phyloP scores from a whole-genome alignment of 2,113 vertebrate genomes.

The Noturus placidus region DNA sequence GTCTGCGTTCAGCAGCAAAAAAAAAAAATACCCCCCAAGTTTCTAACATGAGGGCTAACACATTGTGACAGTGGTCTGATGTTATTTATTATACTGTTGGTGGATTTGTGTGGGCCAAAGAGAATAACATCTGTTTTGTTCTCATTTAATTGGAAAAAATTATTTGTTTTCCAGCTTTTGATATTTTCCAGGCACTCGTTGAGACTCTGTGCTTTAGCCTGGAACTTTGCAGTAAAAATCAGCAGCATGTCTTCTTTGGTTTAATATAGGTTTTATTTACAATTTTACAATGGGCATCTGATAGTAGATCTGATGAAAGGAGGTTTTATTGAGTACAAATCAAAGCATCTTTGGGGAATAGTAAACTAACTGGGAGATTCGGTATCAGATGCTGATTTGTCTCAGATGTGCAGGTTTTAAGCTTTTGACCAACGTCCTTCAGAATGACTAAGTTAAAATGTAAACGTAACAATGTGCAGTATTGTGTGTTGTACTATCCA shows the following conservation, averaged over 20 bases:
- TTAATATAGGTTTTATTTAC: background rate
- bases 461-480: background rate
- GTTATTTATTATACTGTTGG: background rate
- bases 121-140: conserved; percentile 10
- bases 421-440: background rate
- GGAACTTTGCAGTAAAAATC: background rate
- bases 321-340: background rate
- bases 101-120: conserved; percentile 2
- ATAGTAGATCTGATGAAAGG: background rate
- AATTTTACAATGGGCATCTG: background rate
- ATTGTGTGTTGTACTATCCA: background rate
- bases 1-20: background rate
- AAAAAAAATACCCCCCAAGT: background rate
- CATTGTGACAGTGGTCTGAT: background rate
- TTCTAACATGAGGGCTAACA: background rate
- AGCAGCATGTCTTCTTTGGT: background rate
- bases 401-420: background rate
- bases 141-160: background rate
- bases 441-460: background rate
- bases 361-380: background rate
- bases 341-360: background rate
- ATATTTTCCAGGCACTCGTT: background rate
- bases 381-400: background rate
- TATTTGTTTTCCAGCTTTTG: background rate
- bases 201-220: background rate